Conservation (phyloP, 1,140 invertebrate genomes). For the Zaprionus lachaisei region DNA sequence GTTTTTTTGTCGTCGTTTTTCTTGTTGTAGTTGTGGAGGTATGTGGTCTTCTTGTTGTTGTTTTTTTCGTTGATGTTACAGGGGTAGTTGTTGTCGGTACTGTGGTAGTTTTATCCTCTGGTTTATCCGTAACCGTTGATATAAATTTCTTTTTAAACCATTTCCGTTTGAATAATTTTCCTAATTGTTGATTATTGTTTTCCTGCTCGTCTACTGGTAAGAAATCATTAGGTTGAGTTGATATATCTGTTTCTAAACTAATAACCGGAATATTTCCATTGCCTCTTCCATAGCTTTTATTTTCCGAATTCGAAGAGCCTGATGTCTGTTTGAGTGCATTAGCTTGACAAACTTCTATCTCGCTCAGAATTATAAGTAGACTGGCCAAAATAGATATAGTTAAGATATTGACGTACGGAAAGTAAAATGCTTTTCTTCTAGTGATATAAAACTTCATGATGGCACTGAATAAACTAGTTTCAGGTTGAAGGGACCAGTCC, state of each 20-base stretch:
- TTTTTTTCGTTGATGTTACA: not conserved
- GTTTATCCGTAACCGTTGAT: not conserved
- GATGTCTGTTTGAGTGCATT: not conserved
- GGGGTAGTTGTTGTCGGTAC: not conserved
- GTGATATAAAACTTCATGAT: not conserved
- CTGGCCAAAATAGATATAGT: not conserved
- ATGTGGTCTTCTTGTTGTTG: not conserved
- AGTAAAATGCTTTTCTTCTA: not conserved
- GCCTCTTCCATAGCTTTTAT: not conserved
- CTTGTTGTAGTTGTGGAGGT: not conserved
- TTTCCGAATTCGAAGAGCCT: not conserved
- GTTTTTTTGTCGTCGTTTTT: not conserved
- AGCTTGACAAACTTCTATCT: not conserved
- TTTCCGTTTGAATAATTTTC: conserved; percentile 14
- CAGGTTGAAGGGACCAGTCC: too few relatives aligned
- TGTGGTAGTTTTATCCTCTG: not conserved
- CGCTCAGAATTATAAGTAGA: not conserved
- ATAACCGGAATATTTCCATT: too few relatives aligned
- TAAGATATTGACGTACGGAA: not conserved
- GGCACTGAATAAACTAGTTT: not conserved
- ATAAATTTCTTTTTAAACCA: not conserved
- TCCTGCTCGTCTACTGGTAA: not conserved
- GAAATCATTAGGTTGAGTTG: not conserved
- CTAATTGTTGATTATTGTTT: not conserved
- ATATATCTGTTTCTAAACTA: too few relatives aligned